phyloP scores from a whole-genome alignment of 2,888 invertebrate species.

The Tachystola acroxantha region DNA sequence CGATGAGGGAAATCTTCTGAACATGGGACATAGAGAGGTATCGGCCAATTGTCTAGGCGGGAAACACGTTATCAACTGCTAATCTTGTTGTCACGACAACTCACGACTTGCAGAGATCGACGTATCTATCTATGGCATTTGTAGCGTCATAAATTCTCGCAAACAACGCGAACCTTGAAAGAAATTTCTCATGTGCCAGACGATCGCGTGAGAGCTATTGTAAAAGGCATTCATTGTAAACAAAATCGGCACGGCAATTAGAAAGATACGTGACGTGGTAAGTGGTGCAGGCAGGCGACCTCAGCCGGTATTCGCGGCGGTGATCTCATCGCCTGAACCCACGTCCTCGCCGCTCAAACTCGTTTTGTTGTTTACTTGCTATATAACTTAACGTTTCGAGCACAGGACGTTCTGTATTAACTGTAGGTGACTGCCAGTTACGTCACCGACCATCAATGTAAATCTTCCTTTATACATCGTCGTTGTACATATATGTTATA shows the following conservation, averaged over 20 bases:
- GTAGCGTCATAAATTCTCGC: background rate
- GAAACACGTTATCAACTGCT: no score
- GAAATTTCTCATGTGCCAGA: constrained; percentile 28
- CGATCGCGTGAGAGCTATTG: constrained; percentile 38
- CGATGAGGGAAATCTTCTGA: no score
- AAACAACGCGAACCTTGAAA: background rate
- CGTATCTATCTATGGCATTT: no score
- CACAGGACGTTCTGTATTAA: constrained; percentile 53
- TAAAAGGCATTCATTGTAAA: constrained; percentile 47
- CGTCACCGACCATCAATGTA: constrained; percentile 36
- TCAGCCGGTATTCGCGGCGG: constrained; percentile 64
- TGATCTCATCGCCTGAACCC: constrained; percentile 67
- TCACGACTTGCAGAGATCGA: no score
- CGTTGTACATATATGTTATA: no score
- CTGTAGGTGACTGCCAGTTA: constrained; percentile 32
- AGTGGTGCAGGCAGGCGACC: constrained; percentile 66
- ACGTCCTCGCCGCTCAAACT: constrained; percentile 70
- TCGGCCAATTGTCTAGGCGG: no score
- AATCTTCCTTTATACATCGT: background rate
- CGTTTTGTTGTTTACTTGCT: constrained; percentile 73
- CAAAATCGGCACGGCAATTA: constrained; percentile 60
- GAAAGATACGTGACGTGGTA: constrained; percentile 64
- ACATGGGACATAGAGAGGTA: no score
- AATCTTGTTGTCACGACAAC: no score
- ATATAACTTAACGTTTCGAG: constrained; percentile 57